Conservation (phyloP, 2,797 vertebrate genomes). For the Salarias fasciatus region DNA sequence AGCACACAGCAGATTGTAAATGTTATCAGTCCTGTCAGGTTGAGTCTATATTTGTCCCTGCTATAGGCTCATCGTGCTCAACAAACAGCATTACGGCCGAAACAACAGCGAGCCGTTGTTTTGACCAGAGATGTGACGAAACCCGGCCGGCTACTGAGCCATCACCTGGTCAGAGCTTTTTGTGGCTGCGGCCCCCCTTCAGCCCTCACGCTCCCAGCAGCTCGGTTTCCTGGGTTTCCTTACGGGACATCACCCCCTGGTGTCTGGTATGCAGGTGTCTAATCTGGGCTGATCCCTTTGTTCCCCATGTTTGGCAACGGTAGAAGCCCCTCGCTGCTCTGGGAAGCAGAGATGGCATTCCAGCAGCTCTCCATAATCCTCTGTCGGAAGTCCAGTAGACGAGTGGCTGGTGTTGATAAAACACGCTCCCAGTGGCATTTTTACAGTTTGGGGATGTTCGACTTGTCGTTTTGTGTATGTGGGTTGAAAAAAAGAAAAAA, state of each 20-base stretch:
- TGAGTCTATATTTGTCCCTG: conserved; percentile 75
- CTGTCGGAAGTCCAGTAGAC: conserved; percentile 82
- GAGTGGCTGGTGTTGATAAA: conserved; percentile 81
- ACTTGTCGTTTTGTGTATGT: conserved; percentile 54
- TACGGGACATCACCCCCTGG: conserved; percentile 79
- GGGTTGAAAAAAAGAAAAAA: conserved; percentile 16
- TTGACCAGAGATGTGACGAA: conserved; percentile 53
- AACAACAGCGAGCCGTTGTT: conserved; percentile 39
- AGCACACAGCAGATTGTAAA: conserved; percentile 78
- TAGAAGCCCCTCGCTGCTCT: conserved; percentile 71
- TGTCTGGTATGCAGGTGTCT: conserved; percentile 83
- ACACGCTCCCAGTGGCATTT: conserved; percentile 77
- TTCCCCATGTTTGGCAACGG: conserved; percentile 79
- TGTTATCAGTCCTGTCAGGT: conserved; percentile 75
- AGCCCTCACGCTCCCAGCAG: conserved; percentile 34
- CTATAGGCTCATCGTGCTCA: conserved; percentile 51
- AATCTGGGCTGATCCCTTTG: conserved; percentile 81
- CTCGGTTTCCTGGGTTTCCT: conserved; percentile 42
- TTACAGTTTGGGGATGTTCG: conserved; percentile 70
- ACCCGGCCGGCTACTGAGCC: conserved; percentile 44
- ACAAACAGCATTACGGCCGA: conserved; percentile 50
- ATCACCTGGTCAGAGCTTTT: conserved; percentile 46
- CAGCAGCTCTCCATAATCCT: conserved; percentile 81
- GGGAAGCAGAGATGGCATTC: conserved; percentile 80
- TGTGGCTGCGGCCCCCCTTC: conserved; percentile 18